A percentile compares a stretch with the other conserved stretches of the same genome.
These are phyloP conservation scores for Nanorana parkeri DNA, from an alignment of 2,113 vertebrate genomes.

Conservation along the genomic window DNA sequence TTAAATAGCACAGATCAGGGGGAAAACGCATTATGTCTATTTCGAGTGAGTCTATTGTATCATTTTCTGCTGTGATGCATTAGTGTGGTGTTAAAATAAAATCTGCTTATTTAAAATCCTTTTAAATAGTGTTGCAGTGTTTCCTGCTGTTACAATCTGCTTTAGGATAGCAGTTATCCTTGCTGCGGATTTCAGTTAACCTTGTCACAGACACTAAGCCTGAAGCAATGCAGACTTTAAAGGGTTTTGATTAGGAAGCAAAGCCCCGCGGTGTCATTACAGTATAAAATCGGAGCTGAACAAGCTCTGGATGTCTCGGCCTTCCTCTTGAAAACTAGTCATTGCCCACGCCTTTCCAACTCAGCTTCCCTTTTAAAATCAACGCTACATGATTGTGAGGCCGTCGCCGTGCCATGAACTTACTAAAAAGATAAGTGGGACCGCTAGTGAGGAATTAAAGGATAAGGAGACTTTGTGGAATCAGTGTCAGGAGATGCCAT, in stretches of 20 bases:
- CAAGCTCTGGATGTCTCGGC: slow-evolving; percentile 73
- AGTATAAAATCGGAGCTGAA: slow-evolving; percentile 77
- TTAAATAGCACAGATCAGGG: slow-evolving; percentile 66
- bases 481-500: slow-evolving; percentile 27
- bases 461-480: slow-evolving; percentile 18
- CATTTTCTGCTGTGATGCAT: slow-evolving; percentile 72
- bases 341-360: slow-evolving; percentile 55
- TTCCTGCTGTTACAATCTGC: slow-evolving; percentile 77
- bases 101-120: slow-evolving; percentile 84
- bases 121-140: slow-evolving; percentile 82
- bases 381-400: slow-evolving; percentile 49
- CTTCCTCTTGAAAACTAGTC: slow-evolving; percentile 59
- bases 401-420: slow-evolving; percentile 57
- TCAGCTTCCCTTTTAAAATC: slow-evolving; percentile 59
- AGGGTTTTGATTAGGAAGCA: slow-evolving; percentile 72
- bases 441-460: slow-evolving; percentile 14
- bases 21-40: slow-evolving; percentile 71
- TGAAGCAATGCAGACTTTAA: slow-evolving; percentile 74
- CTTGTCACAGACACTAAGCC: slow-evolving; percentile 76
- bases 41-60: slow-evolving; percentile 73
- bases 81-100: slow-evolving; percentile 78
- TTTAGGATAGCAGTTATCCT: slow-evolving; percentile 77
- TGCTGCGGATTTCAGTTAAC: slow-evolving; percentile 80
- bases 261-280: slow-evolving; percentile 75
- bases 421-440: slow-evolving; percentile 62